Percentiles rank a stretch among this genome's conserved stretches.
Evolutionary conservation across 2,888 invertebrate species (phyloP).

Genomic region (Oxytorus armatus): DNA sequence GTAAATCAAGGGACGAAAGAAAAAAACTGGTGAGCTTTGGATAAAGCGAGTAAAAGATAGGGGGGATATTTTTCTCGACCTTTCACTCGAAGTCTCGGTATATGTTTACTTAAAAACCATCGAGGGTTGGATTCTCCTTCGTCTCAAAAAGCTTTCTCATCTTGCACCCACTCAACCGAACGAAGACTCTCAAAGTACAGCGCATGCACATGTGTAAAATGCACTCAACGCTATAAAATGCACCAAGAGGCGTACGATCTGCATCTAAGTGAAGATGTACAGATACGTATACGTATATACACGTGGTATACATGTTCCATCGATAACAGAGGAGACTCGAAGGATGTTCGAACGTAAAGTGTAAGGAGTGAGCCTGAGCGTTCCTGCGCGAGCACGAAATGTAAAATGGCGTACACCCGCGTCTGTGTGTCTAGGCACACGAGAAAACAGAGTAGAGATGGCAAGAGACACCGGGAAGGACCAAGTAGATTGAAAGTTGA

Average conservation of each 20-base stretch:
- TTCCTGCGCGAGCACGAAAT: not conserved
- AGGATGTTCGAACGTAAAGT: constrained; percentile 25
- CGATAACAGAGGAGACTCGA: constrained; percentile 32
- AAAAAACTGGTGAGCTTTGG: constrained; percentile 1
- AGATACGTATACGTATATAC: constrained; percentile 1
- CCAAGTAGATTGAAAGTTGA: constrained; percentile 27
- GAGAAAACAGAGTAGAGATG: constrained; percentile 17
- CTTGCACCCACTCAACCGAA: constrained; percentile 19
- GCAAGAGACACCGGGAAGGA: constrained; percentile 46
- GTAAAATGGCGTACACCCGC: constrained; percentile 39
- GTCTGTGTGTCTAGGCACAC: not conserved
- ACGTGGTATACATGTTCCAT: constrained; percentile 2
- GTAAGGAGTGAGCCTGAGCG: not conserved
- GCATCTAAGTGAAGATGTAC: constrained; percentile 26
- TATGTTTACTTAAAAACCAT: constrained; percentile 17
- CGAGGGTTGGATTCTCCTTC: not conserved
- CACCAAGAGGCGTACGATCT: constrained; percentile 13
- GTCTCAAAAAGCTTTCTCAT: constrained; percentile 54
- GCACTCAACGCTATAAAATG: constrained; percentile 33
- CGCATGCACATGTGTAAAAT: constrained; percentile 23
- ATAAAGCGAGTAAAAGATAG: constrained; percentile 12
- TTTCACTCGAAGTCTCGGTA: not conserved
- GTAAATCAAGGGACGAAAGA: no score
- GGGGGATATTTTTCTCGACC: constrained; percentile 12
- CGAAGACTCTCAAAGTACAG: not conserved